A percentile compares a stretch with the other conserved stretches of the same genome.
Evolutionary conservation across 2,888 invertebrate genomes (phyloP).

Genomic region (Drosophila paracracens): DNA sequence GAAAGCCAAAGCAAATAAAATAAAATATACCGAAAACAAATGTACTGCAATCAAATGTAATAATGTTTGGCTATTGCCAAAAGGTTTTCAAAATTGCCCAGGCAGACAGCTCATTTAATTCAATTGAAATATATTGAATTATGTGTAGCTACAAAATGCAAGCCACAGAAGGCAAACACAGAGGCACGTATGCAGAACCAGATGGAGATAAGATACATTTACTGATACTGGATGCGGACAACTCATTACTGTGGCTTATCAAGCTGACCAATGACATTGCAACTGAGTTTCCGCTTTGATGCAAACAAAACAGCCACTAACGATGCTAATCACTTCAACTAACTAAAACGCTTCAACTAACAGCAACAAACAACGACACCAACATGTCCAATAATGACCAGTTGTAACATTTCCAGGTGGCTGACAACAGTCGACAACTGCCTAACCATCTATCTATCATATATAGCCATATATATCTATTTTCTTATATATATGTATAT

Average conservation of each 20-base stretch:
- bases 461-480: constrained; percentile 8
- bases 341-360: constrained; percentile 74
- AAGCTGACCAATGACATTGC: constrained; percentile 61
- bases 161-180: constrained; percentile 23
- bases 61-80: constrained; percentile 14
- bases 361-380: constrained; percentile 40
- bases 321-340: constrained; percentile 79
- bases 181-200: neutral
- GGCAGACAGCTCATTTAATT: constrained; percentile 47
- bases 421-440: constrained; percentile 69
- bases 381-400: constrained; percentile 43
- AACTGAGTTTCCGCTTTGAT: constrained; percentile 72
- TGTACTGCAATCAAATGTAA: constrained; percentile 42
- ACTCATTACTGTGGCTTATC: constrained; percentile 50
- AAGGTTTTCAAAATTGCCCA: neutral
- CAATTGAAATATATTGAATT: constrained; percentile 50
- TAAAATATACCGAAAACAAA: constrained; percentile 26
- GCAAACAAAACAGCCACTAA: constrained; percentile 78
- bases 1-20: constrained; percentile 31
- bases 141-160: constrained; percentile 23
- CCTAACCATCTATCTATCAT: constrained; percentile 44
- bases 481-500: constrained; percentile 13
- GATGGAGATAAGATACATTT: constrained; percentile 5
- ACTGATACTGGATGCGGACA: constrained; percentile 5
- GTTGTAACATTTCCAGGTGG: constrained; percentile 71